Percentiles rank a stretch among this genome's conserved stretches.
phyloP scores from a whole-genome alignment of 2,113 vertebrate species.

The Grammomys dolichurus region DNA sequence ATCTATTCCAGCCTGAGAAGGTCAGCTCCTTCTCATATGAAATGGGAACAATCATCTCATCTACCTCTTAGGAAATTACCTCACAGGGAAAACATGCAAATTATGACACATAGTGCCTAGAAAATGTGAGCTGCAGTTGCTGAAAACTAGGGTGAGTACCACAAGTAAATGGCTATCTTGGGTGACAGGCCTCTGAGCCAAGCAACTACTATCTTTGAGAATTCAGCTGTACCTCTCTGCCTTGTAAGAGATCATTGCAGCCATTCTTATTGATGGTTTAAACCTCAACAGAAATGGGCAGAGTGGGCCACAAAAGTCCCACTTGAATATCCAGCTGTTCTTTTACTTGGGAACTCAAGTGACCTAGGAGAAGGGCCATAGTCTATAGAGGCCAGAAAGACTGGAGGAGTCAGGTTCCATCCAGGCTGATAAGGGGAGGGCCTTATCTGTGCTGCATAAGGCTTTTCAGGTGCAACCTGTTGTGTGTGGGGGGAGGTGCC shows the following conservation, averaged over 20 bases:
- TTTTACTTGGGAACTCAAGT: neutral
- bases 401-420: neutral
- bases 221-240: neutral
- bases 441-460: neutral
- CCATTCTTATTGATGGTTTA: neutral
- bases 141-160: neutral
- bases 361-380: neutral
- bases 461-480: neutral
- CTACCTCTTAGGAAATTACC: constrained; percentile 12
- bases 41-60: neutral
- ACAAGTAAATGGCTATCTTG: neutral
- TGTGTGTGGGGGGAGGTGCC: too few species aligned
- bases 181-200: neutral
- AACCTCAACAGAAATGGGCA: neutral
- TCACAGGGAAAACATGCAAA: neutral
- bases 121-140: neutral
- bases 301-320: neutral
- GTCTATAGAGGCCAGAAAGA: neutral
- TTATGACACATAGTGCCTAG: neutral
- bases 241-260: neutral
- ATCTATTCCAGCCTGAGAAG: neutral
- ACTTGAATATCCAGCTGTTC: neutral
- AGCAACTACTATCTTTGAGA: neutral
- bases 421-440: neutral
- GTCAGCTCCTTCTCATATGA: neutral